Evolutionary conservation across 2,888 invertebrate species (phyloP).

Genomic region (Phytoseiulus persimilis): DNA sequence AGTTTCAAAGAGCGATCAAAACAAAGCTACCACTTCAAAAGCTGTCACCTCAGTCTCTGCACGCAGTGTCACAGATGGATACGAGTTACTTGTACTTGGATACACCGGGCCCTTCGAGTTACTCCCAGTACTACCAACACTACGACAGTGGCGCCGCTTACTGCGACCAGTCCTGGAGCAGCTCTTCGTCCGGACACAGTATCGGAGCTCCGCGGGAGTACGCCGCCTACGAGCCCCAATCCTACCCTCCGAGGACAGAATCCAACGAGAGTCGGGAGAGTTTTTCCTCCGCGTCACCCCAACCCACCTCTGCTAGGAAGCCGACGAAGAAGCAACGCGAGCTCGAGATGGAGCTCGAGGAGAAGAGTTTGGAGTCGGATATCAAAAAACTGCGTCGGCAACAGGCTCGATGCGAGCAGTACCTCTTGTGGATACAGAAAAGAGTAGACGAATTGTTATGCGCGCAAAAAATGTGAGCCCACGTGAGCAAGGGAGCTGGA

Average conservation of each 20-base stretch:
- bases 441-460: neutral
- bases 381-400: neutral
- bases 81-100: neutral
- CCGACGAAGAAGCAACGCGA: neutral
- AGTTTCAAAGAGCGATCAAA: neutral
- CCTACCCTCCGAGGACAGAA: neutral
- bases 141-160: neutral
- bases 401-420: neutral
- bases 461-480: neutral
- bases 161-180: neutral
- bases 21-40: neutral
- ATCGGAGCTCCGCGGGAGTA: neutral
- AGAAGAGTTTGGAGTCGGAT: neutral
- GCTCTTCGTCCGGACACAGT: neutral
- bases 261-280: neutral
- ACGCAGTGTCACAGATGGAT: neutral
- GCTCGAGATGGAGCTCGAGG: neutral
- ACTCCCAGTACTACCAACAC: neutral
- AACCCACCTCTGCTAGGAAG: neutral
- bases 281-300: neutral
- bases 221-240: neutral
- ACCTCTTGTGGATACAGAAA: neutral
- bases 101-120: neutral
- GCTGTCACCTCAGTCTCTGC: neutral
- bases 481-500: neutral